Evolutionary conservation across 2,797 vertebrate species (phyloP), one percentile per base, ranked within the genome.

Genomic region (Micropoecilia bifurca): DNA sequence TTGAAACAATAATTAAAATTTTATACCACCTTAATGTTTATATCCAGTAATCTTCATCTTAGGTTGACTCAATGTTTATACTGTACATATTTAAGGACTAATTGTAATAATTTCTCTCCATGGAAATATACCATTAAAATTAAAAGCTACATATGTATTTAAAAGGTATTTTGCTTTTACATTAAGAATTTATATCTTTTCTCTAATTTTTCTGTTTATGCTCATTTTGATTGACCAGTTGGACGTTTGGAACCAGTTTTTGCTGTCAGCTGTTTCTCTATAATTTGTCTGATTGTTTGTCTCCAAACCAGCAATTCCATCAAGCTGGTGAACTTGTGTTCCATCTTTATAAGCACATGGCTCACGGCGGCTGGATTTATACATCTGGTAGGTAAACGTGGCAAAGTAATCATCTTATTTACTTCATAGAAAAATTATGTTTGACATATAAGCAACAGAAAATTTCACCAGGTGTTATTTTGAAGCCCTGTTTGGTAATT

Each of bases 261-360:
- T 41, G 36, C 22, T 22, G 33, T 41, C 36, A 39, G 8, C 6
- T 55, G 47, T 82, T 79, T 81, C 63, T 84, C 39, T 71, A 36
- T 76, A 14, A 76, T 57, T 63, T 72, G 2, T 43, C 63, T 81
- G 33, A n/a, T 81, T 86, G 12, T 80, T 89, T 36, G 66, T 45
- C 28, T 84, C 73, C 73, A 68, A 28, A 53, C 8, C 71, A 94
- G 93, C 83, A 94, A 94, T 89, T 94, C 93, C 79, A 94, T 94
- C 79, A 99, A 99, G 96, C 95, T 99, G 93, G 98, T 99, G 95
- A 99, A 99, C 95, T 93, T 99, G 89, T 98, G 98, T 87, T 99
- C 98, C 82, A 99, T 99, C 96, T 99, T 99, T 94, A 99, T 99
- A 94, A 99, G 98, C 96, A 99, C 98, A 61, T 99, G 98, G 98